Percentiles rank a stretch among this genome's conserved stretches.
Evolutionary conservation across 2,797 vertebrate species (phyloP).

Genomic region (Mormyrops attenuatus): DNA sequence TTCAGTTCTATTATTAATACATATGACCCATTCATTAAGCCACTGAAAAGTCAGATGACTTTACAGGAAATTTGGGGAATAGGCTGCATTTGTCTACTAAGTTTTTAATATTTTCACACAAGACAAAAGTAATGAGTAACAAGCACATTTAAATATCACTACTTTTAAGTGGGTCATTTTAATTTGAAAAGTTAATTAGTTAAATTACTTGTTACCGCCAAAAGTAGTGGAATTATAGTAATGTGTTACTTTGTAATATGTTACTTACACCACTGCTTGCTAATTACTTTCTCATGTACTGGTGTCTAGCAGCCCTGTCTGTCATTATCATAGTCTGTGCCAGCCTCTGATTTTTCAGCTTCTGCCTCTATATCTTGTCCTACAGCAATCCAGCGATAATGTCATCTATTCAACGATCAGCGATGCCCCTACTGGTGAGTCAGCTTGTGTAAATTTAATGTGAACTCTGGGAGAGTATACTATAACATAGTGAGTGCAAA

Average conservation of each 20-base stretch:
- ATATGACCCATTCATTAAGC: not conserved
- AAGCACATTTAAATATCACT: not conserved
- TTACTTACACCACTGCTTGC: not conserved
- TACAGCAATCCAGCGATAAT: not conserved
- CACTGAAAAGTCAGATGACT: not conserved
- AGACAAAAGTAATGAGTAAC: not conserved
- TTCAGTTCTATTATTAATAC: not conserved
- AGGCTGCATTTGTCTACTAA: not conserved
- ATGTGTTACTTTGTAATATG: not conserved
- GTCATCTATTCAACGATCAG: not conserved
- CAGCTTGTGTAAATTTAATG: not conserved
- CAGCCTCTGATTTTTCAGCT: not conserved
- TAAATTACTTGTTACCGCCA: not conserved
- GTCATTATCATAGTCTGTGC: not conserved
- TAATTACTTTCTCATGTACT: not conserved
- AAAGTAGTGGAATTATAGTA: not conserved
- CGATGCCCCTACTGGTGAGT: not conserved
- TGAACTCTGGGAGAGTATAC: not conserved
- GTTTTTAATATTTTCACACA: not conserved
- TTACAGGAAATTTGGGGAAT: not conserved
- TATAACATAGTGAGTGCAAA: not conserved
- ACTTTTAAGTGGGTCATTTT: not conserved
- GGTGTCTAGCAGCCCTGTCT: not conserved
- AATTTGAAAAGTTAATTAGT: not conserved
- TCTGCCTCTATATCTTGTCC: not conserved